Conservation (phyloP, 2,797 vertebrate genomes). For the Gallinago solitaria region DNA sequence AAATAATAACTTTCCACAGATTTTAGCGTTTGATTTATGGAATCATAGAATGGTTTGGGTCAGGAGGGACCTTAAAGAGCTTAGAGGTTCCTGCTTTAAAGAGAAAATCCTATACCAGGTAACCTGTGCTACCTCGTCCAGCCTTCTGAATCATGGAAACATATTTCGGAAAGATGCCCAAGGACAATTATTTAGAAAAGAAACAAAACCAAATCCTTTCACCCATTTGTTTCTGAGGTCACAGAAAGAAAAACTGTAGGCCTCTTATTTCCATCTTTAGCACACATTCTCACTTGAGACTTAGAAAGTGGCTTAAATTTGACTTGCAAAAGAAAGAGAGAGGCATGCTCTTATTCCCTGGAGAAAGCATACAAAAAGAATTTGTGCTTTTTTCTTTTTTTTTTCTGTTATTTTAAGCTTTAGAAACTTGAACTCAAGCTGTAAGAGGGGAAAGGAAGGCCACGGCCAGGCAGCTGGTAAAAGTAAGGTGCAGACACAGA, state of each 20-base stretch:
- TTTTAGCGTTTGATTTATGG: not conserved
- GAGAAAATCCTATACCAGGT: not conserved
- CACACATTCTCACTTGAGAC: not conserved
- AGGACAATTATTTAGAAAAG: not conserved
- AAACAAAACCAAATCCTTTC: not conserved
- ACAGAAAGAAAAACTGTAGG: not conserved
- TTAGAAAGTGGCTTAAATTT: slow-evolving; percentile 14
- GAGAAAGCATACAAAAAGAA: not conserved
- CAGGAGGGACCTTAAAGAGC: no score
- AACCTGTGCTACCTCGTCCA: not conserved
- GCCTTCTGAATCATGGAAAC: not conserved
- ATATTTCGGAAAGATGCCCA: not conserved
- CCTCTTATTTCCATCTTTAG: not conserved
- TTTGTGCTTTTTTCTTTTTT: not conserved
- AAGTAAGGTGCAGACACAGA: not conserved
- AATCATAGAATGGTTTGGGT: no score
- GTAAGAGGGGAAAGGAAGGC: not conserved
- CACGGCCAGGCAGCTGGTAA: not conserved
- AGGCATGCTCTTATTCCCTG: not conserved
- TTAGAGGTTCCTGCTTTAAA: not conserved
- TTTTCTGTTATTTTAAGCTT: not conserved
- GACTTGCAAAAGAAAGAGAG: not conserved
- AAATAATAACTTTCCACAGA: not conserved
- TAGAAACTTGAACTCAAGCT: not conserved
- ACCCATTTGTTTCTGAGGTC: not conserved